These are phyloP conservation scores for Nothura maculosa DNA, from an alignment of 2,797 vertebrate genomes.

Conservation along the genomic window DNA sequence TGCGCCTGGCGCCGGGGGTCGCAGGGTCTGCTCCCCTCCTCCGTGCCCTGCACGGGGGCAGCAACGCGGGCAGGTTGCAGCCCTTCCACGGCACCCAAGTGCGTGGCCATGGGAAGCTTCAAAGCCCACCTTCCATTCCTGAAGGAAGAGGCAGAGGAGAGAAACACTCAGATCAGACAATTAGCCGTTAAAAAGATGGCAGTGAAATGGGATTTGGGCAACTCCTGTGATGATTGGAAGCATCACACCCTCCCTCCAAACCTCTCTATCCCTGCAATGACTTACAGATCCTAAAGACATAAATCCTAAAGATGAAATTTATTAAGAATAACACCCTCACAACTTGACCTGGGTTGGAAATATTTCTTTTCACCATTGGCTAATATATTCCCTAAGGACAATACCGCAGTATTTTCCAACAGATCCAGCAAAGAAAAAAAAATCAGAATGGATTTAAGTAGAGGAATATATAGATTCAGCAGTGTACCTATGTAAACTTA, in stretches of 20 bases:
- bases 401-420: neutral
- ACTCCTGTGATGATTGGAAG: neutral
- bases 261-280: neutral
- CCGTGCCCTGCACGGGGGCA: neutral
- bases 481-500: neutral
- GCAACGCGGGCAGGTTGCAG: fast-evolving
- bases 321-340: neutral
- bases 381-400: neutral
- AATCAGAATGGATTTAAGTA: neutral
- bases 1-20: neutral
- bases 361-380: neutral
- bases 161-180: neutral
- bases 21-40: neutral
- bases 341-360: neutral
- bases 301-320: neutral
- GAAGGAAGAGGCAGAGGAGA: neutral
- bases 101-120: neutral
- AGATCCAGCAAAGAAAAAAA: neutral
- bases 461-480: neutral
- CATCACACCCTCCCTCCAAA: neutral
- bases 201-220: neutral
- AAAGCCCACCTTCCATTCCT: neutral
- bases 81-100: neutral
- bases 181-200: neutral
- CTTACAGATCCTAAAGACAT: neutral